Conservation (phyloP, 2,888 invertebrate species). For the Tetragnatha montana region DNA sequence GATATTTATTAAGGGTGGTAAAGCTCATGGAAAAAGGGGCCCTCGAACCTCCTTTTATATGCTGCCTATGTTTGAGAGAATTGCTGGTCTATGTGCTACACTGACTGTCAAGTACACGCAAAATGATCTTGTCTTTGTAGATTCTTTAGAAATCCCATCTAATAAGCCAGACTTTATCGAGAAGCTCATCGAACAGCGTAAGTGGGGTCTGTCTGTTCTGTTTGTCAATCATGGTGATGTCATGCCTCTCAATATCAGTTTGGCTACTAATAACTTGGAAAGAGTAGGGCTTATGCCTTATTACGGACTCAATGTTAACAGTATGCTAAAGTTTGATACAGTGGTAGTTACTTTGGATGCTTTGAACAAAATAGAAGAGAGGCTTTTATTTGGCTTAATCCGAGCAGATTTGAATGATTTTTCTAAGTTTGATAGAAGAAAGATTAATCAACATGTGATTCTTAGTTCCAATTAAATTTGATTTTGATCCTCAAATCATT, state of each 20-base stretch:
- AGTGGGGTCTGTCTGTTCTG: constrained; percentile 97
- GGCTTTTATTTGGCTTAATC: constrained; percentile 71
- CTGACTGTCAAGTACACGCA: constrained; percentile 92
- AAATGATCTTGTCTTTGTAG: constrained; percentile 94
- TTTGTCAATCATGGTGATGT: constrained; percentile 93
- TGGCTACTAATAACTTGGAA: constrained; percentile 85
- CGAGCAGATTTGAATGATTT: constrained; percentile 63
- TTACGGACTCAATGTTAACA: constrained; percentile 94
- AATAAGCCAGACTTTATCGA: constrained; percentile 86
- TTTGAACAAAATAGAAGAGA: constrained; percentile 80
- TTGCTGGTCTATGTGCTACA: constrained; percentile 87
- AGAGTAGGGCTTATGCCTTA: constrained; percentile 96
- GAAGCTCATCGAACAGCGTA: constrained; percentile 87
- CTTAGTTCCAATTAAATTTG: constrained; percentile 20
- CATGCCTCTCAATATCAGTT: constrained; percentile 90
- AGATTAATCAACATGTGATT: constrained; percentile 24
- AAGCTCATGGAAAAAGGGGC: constrained; percentile 92
- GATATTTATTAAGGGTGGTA: constrained; percentile 86
- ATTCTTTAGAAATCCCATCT: constrained; percentile 88
- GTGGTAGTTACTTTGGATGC: constrained; percentile 90
- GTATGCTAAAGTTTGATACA: constrained; percentile 97
- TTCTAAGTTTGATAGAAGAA: constrained; percentile 4
- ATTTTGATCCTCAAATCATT: not conserved
- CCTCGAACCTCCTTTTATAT: constrained; percentile 95
- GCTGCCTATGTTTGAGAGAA: constrained; percentile 86